A percentile compares a stretch with the other conserved stretches of the same genome.
These are phyloP conservation scores for Saxidomus purpurata DNA, from an alignment of 1,140 invertebrate species.

Conservation along the genomic window DNA sequence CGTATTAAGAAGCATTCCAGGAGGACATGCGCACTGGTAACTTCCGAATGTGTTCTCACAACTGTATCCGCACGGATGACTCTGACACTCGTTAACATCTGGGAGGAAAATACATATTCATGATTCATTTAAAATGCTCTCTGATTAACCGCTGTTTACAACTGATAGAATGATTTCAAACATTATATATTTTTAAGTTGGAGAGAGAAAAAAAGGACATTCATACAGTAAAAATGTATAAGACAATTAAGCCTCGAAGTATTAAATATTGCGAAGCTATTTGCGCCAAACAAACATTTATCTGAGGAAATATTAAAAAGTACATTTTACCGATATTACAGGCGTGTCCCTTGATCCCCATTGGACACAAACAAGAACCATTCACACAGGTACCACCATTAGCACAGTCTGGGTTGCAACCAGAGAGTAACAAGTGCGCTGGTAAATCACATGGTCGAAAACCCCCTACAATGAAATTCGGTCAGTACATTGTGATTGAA, in stretches of 20 bases:
- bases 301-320: background rate
- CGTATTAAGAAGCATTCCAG: background rate
- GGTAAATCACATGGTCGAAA: slow-evolving; percentile 32
- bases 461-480: background rate
- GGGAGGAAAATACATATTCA: background rate
- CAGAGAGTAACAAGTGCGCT: background rate
- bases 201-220: no score
- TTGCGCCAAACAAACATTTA: no score
- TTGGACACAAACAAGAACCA: slow-evolving; percentile 19
- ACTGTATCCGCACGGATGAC: background rate
- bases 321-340: slow-evolving; percentile 29
- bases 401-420: slow-evolving; percentile 50
- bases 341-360: slow-evolving; percentile 24
- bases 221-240: no score
- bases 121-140: background rate
- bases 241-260: no score
- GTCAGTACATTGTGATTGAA: no score
- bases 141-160: no score
- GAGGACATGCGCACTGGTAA: slow-evolving; percentile 1
- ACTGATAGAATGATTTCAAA: no score
- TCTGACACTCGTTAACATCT: slow-evolving; percentile 18
- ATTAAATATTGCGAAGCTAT: no score
- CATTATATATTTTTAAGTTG: no score
- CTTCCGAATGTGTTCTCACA: slow-evolving; percentile 28
- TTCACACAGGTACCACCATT: slow-evolving; percentile 46